Base-by-base conservation (phyloP, 2,888 invertebrate species). In the Temnothorax ravouxi region DNA sequence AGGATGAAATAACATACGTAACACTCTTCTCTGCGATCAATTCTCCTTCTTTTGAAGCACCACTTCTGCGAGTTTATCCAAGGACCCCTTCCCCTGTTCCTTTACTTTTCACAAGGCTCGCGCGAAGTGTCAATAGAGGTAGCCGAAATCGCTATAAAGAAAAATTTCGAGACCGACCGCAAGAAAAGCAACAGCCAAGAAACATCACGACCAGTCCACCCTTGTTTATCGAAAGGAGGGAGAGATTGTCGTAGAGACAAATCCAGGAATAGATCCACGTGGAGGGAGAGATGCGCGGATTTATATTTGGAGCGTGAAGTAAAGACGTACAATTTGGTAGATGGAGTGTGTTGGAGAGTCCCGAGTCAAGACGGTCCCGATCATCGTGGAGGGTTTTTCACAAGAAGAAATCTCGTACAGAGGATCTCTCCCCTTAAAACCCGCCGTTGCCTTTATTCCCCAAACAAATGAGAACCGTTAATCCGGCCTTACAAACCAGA, bases 221-320 rank as follows among this genome's bases (percentile, higher is more conserved):
- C 71, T 64, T 86, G 87, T 88, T 87, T 88, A 89, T 88, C 85
- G 80, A 76, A 87, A 89, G 85, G 82, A 89, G 80, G 83, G 83
- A 88, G 88, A 89, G 82, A 64, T 84, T 86, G 89, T 89, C 89
- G 89, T 88, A 77, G 86, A 86, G 77, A 88, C 88, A 87, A 85
- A 86, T 66, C 84, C 89, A 84, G 83, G 85, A 90, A 90, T 90
- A 89, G 88, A 89, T 56, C n/a, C 56, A 25, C 11, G 75, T 81
- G 79, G 86, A 76, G 86, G 84, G 61, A 59, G 77, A 81, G 81
- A 34, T 77, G 62, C 50, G 74, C 50, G 69, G 25, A 77, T 74
- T 86, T 90, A 90, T 88, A 90, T 90, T 90, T 90, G 89, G 89
- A 83, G 76, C 80, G 83, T 41, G 71, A 89, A 85, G 84, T 77